Base-by-base conservation (phyloP, 2,888 invertebrate species). In the Coelopa pilipes region DNA sequence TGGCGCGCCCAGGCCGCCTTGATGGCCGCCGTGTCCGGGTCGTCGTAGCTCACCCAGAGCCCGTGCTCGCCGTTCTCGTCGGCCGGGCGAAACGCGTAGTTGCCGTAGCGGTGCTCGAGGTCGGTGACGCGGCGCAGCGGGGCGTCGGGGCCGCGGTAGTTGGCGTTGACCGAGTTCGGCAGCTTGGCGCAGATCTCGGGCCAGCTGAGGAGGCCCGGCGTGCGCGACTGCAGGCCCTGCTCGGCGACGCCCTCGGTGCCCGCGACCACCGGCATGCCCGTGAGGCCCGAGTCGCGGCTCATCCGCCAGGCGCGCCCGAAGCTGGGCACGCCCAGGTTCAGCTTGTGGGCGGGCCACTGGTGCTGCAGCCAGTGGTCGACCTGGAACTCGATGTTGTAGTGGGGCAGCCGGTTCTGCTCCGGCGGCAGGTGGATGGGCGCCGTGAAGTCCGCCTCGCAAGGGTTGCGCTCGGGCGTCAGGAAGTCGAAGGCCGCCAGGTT, bases 31-130 rank as follows among this genome's bases (percentile, higher is more conserved):
- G 94, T 93, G 80, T 95, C 94, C 0, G 94, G 92, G 84, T 95
- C 95, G 82, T 95, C 95, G 83, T 92, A 95, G 76, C 92, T 92
- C 11, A 94, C 92, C 95, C 95, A 96, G 11, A 94, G 86, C 1
- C 95, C 95, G 12, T 90, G 89, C 4, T 91, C 90, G 0, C 91
- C 92, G 68, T 88, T 89, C 24, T 91, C 90, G 72, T 91, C 90
- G 63, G 93, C 92, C 0, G 92, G 87, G 70, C 93, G 91, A 88
- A 91, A 92, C 0, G 93, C 94, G 84, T 95, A 96, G 17, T 92
- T 92, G 57, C 95, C 94, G 78, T 92, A 93, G 79, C 93, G 91
- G 81, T 93, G 93, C 78, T 92, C 92, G n/a, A 94, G 92, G 83
- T 95, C 95, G 19, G 91, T 90, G 74, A 94, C 92, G 83, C 93